Conservation (phyloP, 64 coral and sea anemone genomes). For the Stichodactyla mertensii region DNA sequence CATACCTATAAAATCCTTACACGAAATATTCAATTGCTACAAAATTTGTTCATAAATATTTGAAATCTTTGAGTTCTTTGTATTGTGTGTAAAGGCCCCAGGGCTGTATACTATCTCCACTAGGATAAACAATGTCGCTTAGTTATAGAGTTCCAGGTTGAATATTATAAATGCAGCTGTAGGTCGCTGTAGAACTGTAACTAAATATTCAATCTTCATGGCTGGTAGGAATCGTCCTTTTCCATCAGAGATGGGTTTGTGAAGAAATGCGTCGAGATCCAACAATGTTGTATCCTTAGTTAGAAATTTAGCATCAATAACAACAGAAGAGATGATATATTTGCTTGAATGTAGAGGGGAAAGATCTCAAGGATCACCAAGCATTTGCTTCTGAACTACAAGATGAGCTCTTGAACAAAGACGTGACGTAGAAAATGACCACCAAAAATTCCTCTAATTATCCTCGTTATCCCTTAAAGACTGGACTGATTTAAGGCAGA, state of each 20-base stretch:
- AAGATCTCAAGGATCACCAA: not conserved
- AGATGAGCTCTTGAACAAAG: not conserved
- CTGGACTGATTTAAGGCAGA: not conserved
- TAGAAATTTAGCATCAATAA: not conserved
- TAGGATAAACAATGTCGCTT: not conserved
- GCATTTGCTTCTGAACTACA: too few relatives aligned
- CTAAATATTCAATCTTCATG: too few relatives aligned
- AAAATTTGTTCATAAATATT: not conserved
- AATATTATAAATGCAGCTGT: not conserved
- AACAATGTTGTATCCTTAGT: not conserved
- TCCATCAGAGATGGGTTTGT: not conserved
- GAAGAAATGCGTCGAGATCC: not conserved
- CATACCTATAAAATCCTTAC: not conserved
- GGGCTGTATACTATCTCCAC: not conserved
- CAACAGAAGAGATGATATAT: not conserved
- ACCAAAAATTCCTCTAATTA: conserved; percentile 4
- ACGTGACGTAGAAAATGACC: not conserved
- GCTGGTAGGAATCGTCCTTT: not conserved
- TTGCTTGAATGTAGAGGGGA: not conserved
- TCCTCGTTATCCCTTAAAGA: conserved; percentile 2
- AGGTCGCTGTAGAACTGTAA: not conserved
- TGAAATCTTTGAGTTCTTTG: not conserved
- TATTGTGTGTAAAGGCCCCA: not conserved
- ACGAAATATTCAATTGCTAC: not conserved
- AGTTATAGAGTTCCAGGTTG: not conserved